These are phyloP conservation scores for Syrphus vitripennis DNA, from an alignment of 2,888 invertebrate genomes.

Conservation along the genomic window DNA sequence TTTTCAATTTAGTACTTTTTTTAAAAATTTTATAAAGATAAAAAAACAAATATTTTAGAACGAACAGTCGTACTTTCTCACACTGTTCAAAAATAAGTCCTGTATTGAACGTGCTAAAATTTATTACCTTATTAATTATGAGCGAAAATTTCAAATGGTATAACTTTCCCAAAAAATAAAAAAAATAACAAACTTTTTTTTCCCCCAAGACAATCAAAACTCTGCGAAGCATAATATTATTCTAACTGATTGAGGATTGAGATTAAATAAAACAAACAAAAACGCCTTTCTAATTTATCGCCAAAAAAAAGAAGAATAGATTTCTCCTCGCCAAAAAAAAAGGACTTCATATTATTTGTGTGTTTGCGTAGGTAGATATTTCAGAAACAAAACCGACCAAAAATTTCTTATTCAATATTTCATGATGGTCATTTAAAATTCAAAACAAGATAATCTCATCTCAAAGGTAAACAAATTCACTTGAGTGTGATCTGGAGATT, in stretches of 20 bases:
- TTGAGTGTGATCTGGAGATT: conserved; percentile 47
- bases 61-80: no score
- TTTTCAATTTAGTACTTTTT: no score
- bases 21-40: no score
- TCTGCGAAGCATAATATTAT: neutral
- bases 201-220: neutral
- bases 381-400: neutral
- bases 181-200: neutral
- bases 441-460: conserved; percentile 48
- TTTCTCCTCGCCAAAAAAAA: neutral
- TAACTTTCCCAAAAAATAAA: neutral
- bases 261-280: neutral
- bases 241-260: neutral
- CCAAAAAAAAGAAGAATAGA: conserved; percentile 19
- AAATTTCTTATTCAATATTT: conserved; percentile 44
- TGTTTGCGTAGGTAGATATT: neutral
- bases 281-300: conserved; percentile 7
- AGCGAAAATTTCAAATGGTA: no score
- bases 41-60: no score
- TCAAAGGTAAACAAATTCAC: conserved; percentile 60
- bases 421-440: conserved; percentile 15
- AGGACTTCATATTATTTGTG: neutral
- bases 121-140: no score
- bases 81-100: no score
- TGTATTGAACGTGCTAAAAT: no score